Conservation (phyloP, 1,140 invertebrate genomes). For the Callitettix versicolor region DNA sequence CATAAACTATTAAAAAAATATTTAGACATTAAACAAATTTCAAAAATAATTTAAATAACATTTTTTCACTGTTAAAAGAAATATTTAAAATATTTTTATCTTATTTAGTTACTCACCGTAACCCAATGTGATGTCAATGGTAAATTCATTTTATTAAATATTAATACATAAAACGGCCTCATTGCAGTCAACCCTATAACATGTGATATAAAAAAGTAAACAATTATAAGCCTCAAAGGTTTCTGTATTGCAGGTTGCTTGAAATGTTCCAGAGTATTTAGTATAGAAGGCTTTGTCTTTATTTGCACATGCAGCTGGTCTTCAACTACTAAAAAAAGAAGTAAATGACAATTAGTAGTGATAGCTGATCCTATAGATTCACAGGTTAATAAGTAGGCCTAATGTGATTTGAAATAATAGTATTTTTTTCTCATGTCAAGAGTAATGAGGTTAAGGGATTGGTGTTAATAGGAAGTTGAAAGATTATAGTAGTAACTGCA, state of each 20-base stretch:
- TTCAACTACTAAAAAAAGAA: background rate
- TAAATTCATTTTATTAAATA: slow-evolving; percentile 36
- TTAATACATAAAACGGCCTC: slow-evolving; percentile 45
- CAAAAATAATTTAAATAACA: too few species aligned
- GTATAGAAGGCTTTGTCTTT: background rate
- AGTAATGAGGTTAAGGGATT: too few species aligned
- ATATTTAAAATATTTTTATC: background rate
- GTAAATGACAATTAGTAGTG: background rate
- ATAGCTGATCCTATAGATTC: background rate
- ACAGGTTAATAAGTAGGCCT: background rate
- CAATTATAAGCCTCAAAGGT: slow-evolving; percentile 34
- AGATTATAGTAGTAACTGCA: too few species aligned
- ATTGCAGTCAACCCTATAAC: slow-evolving; percentile 38
- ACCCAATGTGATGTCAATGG: slow-evolving; percentile 34
- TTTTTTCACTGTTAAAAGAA: background rate
- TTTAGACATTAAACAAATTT: too few species aligned
- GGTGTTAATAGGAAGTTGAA: too few species aligned
- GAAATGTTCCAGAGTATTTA: background rate
- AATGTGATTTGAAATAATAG: background rate
- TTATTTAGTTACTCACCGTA: slow-evolving; percentile 32
- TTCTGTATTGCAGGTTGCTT: slow-evolving; percentile 28
- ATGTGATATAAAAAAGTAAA: slow-evolving; percentile 38
- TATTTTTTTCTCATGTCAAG: background rate
- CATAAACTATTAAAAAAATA: background rate
- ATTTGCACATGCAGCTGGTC: background rate